Evolutionary conservation across 1,140 invertebrate genomes (phyloP).

Genomic region (Fopius arisanus): DNA sequence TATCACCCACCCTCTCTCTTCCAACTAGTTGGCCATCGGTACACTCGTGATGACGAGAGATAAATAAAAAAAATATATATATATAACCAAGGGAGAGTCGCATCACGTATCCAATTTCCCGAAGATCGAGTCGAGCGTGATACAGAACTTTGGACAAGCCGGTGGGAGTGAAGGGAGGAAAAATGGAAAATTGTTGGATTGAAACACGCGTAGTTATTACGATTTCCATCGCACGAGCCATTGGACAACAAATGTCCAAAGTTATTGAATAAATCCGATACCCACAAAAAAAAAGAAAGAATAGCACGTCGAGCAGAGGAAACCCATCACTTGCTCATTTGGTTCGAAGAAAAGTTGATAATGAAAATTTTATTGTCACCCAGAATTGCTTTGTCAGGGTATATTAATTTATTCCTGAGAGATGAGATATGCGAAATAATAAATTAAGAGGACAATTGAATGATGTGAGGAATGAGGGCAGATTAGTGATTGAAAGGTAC

Average conservation of each 20-base stretch:
- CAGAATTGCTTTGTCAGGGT: too few relatives aligned
- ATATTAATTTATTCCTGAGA: too few relatives aligned
- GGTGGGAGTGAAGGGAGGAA: neutral
- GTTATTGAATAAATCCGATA: too few relatives aligned
- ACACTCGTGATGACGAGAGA: constrained; percentile 48
- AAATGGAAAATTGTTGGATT: constrained; percentile 26
- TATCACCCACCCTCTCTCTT: neutral
- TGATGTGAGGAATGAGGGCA: neutral
- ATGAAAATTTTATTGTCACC: too few relatives aligned
- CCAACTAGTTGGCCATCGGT: constrained; percentile 26
- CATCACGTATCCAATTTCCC: constrained; percentile 64
- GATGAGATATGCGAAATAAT: too few relatives aligned
- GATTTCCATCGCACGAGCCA: constrained; percentile 4
- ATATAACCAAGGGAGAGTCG: constrained; percentile 47
- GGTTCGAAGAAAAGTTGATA: too few relatives aligned
- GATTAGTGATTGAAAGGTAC: neutral
- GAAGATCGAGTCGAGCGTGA: constrained; percentile 54
- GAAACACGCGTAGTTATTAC: constrained; percentile 27
- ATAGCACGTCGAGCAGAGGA: too few relatives aligned
- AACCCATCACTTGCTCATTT: too few relatives aligned
- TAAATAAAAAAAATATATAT: too few relatives aligned
- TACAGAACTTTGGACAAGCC: constrained; percentile 47
- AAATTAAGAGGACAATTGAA: too few relatives aligned
- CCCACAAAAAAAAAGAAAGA: too few relatives aligned
- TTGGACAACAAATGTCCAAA: neutral